These are phyloP conservation scores for Samia ricini DNA, from an alignment of 1,140 invertebrate species.

Conservation along the genomic window DNA sequence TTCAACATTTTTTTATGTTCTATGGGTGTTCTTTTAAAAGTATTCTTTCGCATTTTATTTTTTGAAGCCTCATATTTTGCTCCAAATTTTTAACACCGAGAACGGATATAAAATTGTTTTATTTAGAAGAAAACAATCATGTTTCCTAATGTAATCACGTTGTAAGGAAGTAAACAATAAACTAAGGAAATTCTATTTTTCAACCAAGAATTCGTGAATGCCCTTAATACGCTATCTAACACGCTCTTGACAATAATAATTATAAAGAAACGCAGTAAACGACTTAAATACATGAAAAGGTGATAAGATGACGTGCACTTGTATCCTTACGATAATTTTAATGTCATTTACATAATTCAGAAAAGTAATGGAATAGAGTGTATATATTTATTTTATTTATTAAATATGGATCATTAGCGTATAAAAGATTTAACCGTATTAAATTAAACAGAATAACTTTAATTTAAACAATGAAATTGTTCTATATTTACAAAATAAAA, in stretches of 20 bases:
- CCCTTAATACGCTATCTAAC: constrained; percentile 33
- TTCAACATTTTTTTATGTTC: no score
- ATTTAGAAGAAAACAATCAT: not conserved
- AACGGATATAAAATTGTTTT: not conserved
- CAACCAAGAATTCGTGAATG: constrained; percentile 11
- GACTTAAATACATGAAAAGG: constrained; percentile 26
- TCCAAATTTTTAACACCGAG: not conserved
- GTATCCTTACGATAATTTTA: constrained; percentile 31
- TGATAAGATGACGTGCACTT: constrained; percentile 39
- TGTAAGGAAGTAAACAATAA: not conserved
- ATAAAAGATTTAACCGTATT: not conserved
- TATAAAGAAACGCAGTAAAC: constrained; percentile 36
- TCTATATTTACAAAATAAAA: no score
- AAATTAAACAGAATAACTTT: no score
- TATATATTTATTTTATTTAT: constrained; percentile 1
- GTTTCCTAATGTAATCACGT: not conserved
- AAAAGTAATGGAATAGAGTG: constrained; percentile 31
- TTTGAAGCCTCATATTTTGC: no score
- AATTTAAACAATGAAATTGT: no score
- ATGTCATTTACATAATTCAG: constrained; percentile 49
- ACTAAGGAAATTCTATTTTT: not conserved
- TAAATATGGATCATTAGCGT: not conserved
- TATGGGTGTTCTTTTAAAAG: no score
- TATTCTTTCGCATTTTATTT: no score
- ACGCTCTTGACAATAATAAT: constrained; percentile 38